These are phyloP conservation scores for Pseudoatta argentina DNA, from an alignment of 1,140 invertebrate genomes.

Conservation along the genomic window DNA sequence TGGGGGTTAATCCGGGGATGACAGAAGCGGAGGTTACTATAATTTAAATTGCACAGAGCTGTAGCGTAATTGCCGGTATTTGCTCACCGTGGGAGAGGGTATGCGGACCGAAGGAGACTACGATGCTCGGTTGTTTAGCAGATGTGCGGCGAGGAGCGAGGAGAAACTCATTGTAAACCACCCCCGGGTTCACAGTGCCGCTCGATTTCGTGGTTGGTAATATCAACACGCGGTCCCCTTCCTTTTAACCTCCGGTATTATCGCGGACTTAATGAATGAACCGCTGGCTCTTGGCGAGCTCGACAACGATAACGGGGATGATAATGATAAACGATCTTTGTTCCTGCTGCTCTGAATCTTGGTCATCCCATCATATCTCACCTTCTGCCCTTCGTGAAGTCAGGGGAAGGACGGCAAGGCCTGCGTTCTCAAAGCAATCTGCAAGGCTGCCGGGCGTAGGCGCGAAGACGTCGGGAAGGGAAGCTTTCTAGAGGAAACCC, in stretches of 20 bases:
- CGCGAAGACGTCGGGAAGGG: constrained; percentile 80
- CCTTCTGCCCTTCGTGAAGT: constrained; percentile 77
- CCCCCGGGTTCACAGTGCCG: constrained; percentile 66
- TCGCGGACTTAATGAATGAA: constrained; percentile 76
- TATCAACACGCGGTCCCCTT: constrained; percentile 59
- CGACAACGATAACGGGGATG: constrained; percentile 73
- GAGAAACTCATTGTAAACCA: constrained; percentile 65
- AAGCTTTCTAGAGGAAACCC: constrained; percentile 87
- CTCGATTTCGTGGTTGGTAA: constrained; percentile 46
- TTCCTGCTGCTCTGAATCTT: constrained; percentile 2
- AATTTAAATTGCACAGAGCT: constrained; percentile 63
- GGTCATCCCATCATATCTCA: background rate
- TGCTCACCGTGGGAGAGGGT: background rate
- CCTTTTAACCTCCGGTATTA: constrained; percentile 65
- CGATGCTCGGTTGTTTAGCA: constrained; percentile 45
- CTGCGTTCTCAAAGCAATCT: constrained; percentile 88
- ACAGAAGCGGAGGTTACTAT: constrained; percentile 24
- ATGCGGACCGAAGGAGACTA: background rate
- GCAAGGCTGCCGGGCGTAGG: constrained; percentile 85
- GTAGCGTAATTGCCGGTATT: constrained; percentile 66
- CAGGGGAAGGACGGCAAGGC: constrained; percentile 87
- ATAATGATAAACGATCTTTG: constrained; percentile 73
- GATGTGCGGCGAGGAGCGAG: background rate
- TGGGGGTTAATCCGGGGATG: constrained; percentile 27
- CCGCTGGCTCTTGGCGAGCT: constrained; percentile 58